Percentiles rank a stretch among this genome's conserved stretches.
Evolutionary conservation across 1,140 invertebrate genomes (phyloP).

Genomic region (Drosophila sp.): DNA sequence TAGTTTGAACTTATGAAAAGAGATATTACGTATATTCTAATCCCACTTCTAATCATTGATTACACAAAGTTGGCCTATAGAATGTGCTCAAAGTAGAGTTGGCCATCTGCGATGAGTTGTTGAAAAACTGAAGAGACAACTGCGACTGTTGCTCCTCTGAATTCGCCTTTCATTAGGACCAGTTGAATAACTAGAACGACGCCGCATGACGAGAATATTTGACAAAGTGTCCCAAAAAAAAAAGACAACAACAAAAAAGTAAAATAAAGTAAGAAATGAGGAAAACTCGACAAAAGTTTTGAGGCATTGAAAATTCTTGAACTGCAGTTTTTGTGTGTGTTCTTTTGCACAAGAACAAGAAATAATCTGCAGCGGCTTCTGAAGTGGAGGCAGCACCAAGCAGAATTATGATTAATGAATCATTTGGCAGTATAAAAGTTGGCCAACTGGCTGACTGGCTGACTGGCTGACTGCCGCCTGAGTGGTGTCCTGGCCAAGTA

Average conservation of each 20-base stretch:
- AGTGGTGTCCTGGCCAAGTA: constrained; percentile 52
- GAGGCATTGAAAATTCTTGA: constrained; percentile 64
- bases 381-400: constrained; percentile 32
- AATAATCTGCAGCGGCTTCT: constrained; percentile 56
- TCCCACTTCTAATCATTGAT: not conserved
- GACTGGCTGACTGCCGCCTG: constrained; percentile 51
- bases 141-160: constrained; percentile 31
- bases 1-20: too few relatives aligned
- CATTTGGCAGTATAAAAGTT: constrained; percentile 45
- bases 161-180: constrained; percentile 39
- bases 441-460: constrained; percentile 58
- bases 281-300: constrained; percentile 50
- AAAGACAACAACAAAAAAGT: constrained; percentile 5
- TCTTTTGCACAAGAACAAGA: constrained; percentile 56
- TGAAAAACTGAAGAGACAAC: constrained; percentile 3
- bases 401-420: constrained; percentile 78
- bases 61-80: not conserved
- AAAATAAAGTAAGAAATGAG: constrained; percentile 25
- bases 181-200: constrained; percentile 59
- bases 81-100: constrained; percentile 1
- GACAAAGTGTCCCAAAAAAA: constrained; percentile 32
- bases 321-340: constrained; percentile 54
- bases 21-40: not conserved
- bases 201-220: constrained; percentile 69
- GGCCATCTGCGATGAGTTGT: constrained; percentile 39